Evolutionary conservation across 2,113 vertebrate genomes (phyloP), one percentile per base, ranked within the genome.

Genomic region (Festucalex cinctus): DNA sequence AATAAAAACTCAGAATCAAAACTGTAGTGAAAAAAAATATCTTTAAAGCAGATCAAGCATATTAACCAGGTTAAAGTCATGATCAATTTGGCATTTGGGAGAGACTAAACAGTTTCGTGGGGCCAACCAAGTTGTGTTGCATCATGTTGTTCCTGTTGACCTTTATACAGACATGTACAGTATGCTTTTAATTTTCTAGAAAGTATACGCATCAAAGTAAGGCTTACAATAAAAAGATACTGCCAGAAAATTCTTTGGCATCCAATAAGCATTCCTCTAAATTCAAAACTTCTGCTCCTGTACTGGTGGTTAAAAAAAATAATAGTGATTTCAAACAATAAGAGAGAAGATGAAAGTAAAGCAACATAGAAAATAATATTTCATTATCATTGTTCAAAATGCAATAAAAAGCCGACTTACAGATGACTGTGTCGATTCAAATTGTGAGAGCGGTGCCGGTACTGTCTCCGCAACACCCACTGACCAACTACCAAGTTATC

Each of bases 121-220:
- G 66, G 51, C 57, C n/a, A 69, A 51, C 63, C 20, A 68, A 77
- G 70, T 51, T 58, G 62, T 65, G 58, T 71, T 74, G 67, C 70
- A 80, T 81, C 49, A 59, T 66, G n/a, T 68, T 78, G 68, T 67
- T 59, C 69, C 63, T 65, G 71, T 49, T 86, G 77, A 88, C 82
- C 82, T 75, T 78, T 83, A 70, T 76, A 58, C 85, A 79, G 73
- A 80, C 69, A 82, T 85, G 83, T 77, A 80, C 46, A 48, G 46
- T 48, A 48, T 80, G 81, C 78, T 80, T 89, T 68, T 78, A 75
- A 83, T 84, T 83, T 86, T 88, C 79, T 62, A 79, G 71, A 83
- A 74, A 70, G 70, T 85, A 84, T 81, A 78, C 69, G 78, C 87
- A 86, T 90, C 85, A 89, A 86, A 87, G 85, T 76, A 57, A 78